A percentile compares a stretch with the other conserved stretches of the same genome.
phyloP scores from a whole-genome alignment of 2,888 invertebrate genomes.

The Eristalinus sepulchralis region DNA sequence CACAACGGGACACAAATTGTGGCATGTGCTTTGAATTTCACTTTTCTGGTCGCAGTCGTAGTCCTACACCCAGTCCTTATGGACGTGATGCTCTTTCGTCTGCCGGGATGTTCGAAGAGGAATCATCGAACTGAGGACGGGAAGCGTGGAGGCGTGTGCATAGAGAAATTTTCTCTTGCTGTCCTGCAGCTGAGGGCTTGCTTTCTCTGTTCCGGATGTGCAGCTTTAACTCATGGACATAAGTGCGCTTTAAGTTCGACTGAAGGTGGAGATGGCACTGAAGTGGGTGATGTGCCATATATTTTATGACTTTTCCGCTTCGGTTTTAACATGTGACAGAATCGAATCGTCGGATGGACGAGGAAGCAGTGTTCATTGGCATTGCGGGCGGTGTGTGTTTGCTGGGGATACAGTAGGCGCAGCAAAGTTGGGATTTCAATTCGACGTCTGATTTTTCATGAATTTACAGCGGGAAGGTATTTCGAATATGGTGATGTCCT shows the following conservation, averaged over 20 bases:
- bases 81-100: neutral
- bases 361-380: neutral
- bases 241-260: conserved; percentile 1
- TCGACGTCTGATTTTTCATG: too few species aligned
- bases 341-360: neutral
- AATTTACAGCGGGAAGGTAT: too few species aligned
- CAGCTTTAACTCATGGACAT: conserved; percentile 34
- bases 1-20: conserved; percentile 44
- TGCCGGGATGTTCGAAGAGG: neutral
- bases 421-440: neutral
- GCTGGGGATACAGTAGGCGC: neutral
- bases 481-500: too few species aligned
- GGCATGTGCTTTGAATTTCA: conserved; percentile 66
- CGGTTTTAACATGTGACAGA: neutral
- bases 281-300: conserved; percentile 51
- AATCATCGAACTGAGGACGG: neutral
- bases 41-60: conserved; percentile 38
- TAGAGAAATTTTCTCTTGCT: conserved; percentile 24
- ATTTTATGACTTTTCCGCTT: conserved; percentile 22
- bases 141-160: neutral
- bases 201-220: neutral
- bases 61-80: neutral
- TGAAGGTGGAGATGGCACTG: neutral
- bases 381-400: neutral
- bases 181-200: conserved; percentile 18